Evolutionary conservation across 2,113 vertebrate genomes (phyloP).

Genomic region (Carassius gibelio): DNA sequence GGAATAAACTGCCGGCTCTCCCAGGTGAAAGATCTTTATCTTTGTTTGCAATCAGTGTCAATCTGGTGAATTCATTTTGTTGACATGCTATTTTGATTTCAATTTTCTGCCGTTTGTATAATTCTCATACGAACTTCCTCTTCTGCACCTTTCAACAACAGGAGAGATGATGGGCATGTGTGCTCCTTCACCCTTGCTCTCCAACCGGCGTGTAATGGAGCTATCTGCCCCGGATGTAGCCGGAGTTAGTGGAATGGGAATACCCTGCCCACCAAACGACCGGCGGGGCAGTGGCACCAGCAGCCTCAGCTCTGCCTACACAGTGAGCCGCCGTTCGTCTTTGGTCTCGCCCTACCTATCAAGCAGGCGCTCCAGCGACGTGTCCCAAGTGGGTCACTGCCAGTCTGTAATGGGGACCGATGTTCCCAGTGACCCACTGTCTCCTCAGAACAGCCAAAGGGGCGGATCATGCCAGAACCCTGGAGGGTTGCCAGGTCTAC

Average conservation of each 20-base stretch:
- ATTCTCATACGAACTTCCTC: conserved; percentile 2
- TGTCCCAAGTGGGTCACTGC: conserved; percentile 72
- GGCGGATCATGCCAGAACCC: conserved; percentile 68
- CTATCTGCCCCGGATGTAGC: conserved; percentile 74
- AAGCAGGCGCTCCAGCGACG: conserved; percentile 81
- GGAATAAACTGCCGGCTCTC: conserved; percentile 83
- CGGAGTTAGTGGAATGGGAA: conserved; percentile 46
- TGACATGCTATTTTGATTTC: neutral
- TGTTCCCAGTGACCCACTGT: conserved; percentile 71
- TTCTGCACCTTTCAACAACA: conserved; percentile 62
- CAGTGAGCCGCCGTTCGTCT: conserved; percentile 91
- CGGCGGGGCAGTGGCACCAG: conserved; percentile 89
- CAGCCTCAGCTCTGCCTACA: conserved; percentile 92
- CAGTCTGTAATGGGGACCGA: conserved; percentile 61
- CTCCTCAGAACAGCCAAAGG: conserved; percentile 75
- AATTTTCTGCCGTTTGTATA: neutral
- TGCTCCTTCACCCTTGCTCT: conserved; percentile 69
- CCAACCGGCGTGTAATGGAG: conserved; percentile 80
- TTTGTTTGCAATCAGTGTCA: neutral
- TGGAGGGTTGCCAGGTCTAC: conserved; percentile 77
- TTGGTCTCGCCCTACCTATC: conserved; percentile 84
- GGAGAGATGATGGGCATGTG: conserved; percentile 78
- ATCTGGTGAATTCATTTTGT: neutral
- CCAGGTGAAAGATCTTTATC: conserved; percentile 73
- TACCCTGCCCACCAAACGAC: conserved; percentile 73